phyloP scores from a whole-genome alignment of 1,140 invertebrate genomes.

The Holotrichia oblita region DNA sequence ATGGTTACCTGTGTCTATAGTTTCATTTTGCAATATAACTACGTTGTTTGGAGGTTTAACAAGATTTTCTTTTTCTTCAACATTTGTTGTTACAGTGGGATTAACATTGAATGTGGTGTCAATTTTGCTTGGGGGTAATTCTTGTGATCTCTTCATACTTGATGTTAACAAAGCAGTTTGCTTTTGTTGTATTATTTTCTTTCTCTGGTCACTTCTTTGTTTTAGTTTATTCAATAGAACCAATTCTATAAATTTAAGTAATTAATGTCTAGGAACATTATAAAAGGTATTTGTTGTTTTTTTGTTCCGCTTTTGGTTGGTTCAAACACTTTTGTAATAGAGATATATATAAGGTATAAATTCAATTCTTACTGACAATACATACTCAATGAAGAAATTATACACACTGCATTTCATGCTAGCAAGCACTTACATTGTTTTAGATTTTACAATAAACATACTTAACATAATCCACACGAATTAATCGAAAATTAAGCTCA shows the following conservation, averaged over 20 bases:
- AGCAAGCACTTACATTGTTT: too few species aligned
- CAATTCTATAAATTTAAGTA: not conserved
- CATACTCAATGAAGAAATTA: too few species aligned
- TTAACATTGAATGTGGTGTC: not conserved
- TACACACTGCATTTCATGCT: too few species aligned
- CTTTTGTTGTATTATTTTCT: slow-evolving; percentile 1
- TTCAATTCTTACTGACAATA: too few species aligned
- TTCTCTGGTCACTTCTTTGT: not conserved
- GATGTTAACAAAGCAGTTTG: not conserved
- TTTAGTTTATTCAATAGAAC: not conserved
- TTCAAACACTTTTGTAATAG: too few species aligned
- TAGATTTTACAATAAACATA: too few species aligned
- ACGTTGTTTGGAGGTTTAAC: not conserved
- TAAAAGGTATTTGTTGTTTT: too few species aligned
- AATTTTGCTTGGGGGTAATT: not conserved
- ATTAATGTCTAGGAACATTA: not conserved
- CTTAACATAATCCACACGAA: too few species aligned
- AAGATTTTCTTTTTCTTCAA: not conserved
- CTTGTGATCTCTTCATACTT: not conserved
- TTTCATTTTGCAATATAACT: slow-evolving; percentile 1
- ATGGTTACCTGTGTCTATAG: not conserved
- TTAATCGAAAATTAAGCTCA: too few species aligned
- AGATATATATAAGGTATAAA: too few species aligned
- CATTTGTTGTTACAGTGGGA: not conserved
- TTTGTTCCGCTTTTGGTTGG: too few species aligned